Conservation (phyloP, 2,797 vertebrate genomes). For the Cuculus canorus region DNA sequence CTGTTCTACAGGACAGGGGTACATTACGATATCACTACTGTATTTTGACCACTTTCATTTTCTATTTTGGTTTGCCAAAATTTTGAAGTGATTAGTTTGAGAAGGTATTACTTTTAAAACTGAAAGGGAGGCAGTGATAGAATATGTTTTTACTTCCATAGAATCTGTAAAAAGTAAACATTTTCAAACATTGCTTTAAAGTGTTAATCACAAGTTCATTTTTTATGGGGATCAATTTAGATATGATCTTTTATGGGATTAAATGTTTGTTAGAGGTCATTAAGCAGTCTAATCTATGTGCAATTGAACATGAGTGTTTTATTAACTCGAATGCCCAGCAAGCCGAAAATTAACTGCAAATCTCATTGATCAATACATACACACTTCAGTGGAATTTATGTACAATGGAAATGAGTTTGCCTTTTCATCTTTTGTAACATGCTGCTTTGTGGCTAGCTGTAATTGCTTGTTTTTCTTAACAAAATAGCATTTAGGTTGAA, state of each 20-base stretch:
- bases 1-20: background rate
- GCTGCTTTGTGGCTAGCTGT: background rate
- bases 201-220: background rate
- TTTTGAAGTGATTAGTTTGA: background rate
- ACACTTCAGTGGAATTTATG: background rate
- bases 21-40: background rate
- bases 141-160: background rate
- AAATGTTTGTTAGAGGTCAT: background rate
- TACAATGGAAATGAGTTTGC: background rate
- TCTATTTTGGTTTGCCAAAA: background rate
- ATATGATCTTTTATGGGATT: background rate
- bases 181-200: background rate
- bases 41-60: background rate
- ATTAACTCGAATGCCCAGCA: background rate
- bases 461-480: background rate
- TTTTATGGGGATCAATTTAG: background rate
- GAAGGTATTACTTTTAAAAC: background rate
- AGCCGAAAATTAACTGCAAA: constrained; percentile 4
- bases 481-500: background rate
- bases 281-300: background rate
- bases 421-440: background rate
- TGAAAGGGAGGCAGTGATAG: background rate
- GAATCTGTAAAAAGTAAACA: background rate
- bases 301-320: background rate
- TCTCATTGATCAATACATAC: background rate